Evolutionary conservation across 1,140 invertebrate species (phyloP), one percentile per base, ranked within the genome.

Genomic region (Oreohelix idahoensis): DNA sequence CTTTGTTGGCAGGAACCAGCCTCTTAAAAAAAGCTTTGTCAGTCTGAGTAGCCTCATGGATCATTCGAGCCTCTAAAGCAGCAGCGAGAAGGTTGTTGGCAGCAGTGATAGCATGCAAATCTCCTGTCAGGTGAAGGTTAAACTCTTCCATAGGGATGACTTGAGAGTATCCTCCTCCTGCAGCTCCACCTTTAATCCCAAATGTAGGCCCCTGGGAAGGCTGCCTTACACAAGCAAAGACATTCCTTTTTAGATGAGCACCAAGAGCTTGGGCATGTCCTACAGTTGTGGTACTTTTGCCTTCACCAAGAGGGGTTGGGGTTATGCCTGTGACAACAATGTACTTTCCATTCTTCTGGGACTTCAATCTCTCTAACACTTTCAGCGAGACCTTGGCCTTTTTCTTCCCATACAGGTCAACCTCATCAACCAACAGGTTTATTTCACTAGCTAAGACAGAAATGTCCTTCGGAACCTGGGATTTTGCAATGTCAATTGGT

Each of bases 61-160:
- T 99, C 88, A 98, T 97, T 89, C 98, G 94, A 1, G 98, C 96
- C 92, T 99, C 98, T 84, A 95, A 93, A 79, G 94, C 94, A 35
- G 95, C 98, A 32, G 98, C 98, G 0, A 99, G 92, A 11, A 99
- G 93, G 93, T 99, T 99, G 93, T 99, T 99, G 13, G 99, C 98
- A 8, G 98, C 98, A 0, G 97, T 96, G 8, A 99, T 96, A 0
- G 98, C 98, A 92, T 99, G 99, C 86, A 99, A 99, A 91, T 99
- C 99, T 29, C 98, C 99, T 13, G 98, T 99, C 73, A 99, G 93
- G 93, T 99, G 99, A 17, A 99, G 94, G 93, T 99, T 99, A 92
- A 99, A 99, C 89, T 99, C 99, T 93, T 99, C 98, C 99, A 99
- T 99, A 0, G 99, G 98, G 88, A 99, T 99, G 0, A 99, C 97